Conservation (phyloP, 2,113 vertebrate species). For the human region DNA sequence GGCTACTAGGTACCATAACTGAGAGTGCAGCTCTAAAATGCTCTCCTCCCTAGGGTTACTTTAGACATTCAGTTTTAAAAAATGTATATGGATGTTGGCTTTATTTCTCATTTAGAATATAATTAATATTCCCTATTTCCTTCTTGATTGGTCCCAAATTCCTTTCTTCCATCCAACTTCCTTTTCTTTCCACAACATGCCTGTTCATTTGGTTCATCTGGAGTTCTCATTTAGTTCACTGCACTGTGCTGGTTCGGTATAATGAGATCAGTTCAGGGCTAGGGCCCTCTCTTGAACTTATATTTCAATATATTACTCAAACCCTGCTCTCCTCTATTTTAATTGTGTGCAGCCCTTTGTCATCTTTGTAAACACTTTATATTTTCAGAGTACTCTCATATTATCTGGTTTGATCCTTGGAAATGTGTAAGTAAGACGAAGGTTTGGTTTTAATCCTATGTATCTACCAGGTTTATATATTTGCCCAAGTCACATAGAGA, state of each 20-base stretch:
- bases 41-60: not conserved
- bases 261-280: not conserved
- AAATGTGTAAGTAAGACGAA: not conserved
- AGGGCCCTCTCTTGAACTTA: not conserved
- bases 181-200: not conserved
- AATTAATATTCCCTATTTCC: not conserved
- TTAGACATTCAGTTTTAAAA: not conserved
- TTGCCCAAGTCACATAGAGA: not conserved
- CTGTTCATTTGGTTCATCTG: not conserved
- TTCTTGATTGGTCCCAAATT: not conserved
- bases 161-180: not conserved
- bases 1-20: not conserved
- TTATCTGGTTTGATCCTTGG: not conserved
- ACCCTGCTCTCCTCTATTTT: not conserved
- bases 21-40: not conserved
- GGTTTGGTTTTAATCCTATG: not conserved
- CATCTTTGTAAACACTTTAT: not conserved
- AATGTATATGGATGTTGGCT: not conserved
- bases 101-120: slow-evolving; percentile 21
- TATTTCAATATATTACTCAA: not conserved
- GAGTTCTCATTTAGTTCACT: not conserved
- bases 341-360: not conserved
- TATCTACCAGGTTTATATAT: not conserved
- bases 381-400: not conserved
- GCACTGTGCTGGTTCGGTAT: not conserved